Conservation (phyloP, 2,113 vertebrate species). For the Prochilodus magdalenae region DNA sequence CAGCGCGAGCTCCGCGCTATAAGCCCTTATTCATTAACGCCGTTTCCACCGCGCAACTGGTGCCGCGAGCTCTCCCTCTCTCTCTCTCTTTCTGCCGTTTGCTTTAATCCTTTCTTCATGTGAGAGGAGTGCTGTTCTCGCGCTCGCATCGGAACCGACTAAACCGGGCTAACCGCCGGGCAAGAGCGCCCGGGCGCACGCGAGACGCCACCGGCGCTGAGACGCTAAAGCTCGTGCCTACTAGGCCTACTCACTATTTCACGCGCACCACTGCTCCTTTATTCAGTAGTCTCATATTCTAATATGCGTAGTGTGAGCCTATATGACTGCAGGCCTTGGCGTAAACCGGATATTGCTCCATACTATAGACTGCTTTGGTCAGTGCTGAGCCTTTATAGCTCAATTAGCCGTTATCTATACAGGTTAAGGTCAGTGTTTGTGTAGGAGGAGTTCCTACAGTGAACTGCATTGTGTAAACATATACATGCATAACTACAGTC, state of each 20-base stretch:
- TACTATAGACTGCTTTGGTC: too few species aligned
- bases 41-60: conserved; percentile 77
- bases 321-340: too few species aligned
- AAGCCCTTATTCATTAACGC: conserved; percentile 68
- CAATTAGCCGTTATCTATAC: too few species aligned
- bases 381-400: too few species aligned
- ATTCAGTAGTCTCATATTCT: too few species aligned
- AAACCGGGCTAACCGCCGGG: background rate
- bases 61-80: conserved; percentile 62
- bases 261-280: background rate
- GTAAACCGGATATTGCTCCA: too few species aligned
- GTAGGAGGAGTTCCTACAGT: too few species aligned
- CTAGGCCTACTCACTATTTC: background rate
- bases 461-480: background rate
- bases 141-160: conserved; percentile 42
- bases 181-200: too few species aligned
- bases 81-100: conserved; percentile 35
- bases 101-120: conserved; percentile 52
- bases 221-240: background rate
- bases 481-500: background rate
- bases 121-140: conserved; percentile 48
- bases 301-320: too few species aligned
- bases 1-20: conserved; percentile 61
- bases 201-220: background rate
- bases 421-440: too few species aligned